These are phyloP conservation scores for Pogonophryne albipinna DNA, from an alignment of 2,797 vertebrate species.

Conservation along the genomic window DNA sequence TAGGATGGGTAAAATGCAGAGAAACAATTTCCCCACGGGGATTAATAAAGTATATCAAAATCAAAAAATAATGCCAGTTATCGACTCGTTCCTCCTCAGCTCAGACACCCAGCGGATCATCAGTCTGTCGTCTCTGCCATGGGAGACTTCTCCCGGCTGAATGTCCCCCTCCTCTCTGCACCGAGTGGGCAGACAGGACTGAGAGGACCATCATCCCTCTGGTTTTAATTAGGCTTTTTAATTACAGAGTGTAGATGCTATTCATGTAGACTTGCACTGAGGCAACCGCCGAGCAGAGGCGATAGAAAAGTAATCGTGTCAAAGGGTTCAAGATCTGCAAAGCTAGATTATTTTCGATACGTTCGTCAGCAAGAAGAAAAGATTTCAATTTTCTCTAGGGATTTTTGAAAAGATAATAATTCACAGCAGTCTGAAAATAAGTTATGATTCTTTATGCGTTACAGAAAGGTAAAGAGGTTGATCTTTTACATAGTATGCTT, in stretches of 20 bases:
- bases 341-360: not conserved
- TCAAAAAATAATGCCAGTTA: constrained; percentile 1
- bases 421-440: not conserved
- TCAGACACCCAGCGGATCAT: constrained; percentile 15
- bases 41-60: no score
- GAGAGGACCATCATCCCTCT: constrained; percentile 53
- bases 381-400: not conserved
- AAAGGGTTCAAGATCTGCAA: not conserved
- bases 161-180: no score
- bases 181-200: constrained; percentile 50
- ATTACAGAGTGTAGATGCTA: constrained; percentile 56
- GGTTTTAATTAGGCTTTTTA: constrained; percentile 77
- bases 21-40: no score
- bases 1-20: no score
- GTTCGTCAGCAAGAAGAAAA: no score
- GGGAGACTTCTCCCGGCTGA: constrained; percentile 33
- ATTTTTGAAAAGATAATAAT: constrained; percentile 5
- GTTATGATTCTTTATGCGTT: not conserved
- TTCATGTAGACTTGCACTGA: constrained; percentile 42
- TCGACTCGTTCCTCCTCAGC: constrained; percentile 10
- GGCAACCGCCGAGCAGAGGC: constrained; percentile 53
- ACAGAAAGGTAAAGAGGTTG: not conserved
- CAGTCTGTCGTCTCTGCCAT: constrained; percentile 45
- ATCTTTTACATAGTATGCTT: not conserved
- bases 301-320: constrained; percentile 23